Percentiles rank a stretch among this genome's conserved stretches.
phyloP scores from a whole-genome alignment of 2,888 invertebrate genomes.

The Zygothrica quintamaculata region DNA sequence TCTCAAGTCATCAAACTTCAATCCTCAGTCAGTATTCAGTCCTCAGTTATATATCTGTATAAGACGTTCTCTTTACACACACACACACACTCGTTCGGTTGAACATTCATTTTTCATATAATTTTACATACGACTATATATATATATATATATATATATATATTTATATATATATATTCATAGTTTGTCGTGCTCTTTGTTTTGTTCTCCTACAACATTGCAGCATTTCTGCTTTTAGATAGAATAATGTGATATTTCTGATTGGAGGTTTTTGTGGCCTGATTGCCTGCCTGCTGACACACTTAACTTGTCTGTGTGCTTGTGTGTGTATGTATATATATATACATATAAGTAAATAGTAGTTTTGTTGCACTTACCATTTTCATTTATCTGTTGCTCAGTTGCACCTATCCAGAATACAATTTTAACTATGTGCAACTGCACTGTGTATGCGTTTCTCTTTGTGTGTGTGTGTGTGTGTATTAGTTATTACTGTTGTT shows the following conservation, averaged over 20 bases:
- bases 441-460: neutral
- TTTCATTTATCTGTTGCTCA: constrained; percentile 23
- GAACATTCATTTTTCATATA: constrained; percentile 75
- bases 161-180: constrained; percentile 9
- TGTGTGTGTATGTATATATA: constrained; percentile 11
- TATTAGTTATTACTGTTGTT: constrained; percentile 1
- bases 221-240: too few relatives aligned
- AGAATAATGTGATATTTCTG: constrained; percentile 58
- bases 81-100: constrained; percentile 33
- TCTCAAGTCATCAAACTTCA: too few relatives aligned
- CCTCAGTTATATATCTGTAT: constrained; percentile 10
- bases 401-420: constrained; percentile 7
- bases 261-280: constrained; percentile 38
- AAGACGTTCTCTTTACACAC: constrained; percentile 40
- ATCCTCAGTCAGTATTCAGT: too few relatives aligned
- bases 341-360: constrained; percentile 1
- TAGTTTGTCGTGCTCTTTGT: constrained; percentile 59
- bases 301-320: constrained; percentile 5
- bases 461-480: neutral
- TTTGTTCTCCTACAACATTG: constrained; percentile 1
- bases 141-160: constrained; percentile 20
- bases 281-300: constrained; percentile 45
- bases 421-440: neutral
- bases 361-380: constrained; percentile 65
- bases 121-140: constrained; percentile 2